Evolutionary conservation across 1,140 invertebrate species (phyloP).

Genomic region (Chionoecetes opilio): DNA sequence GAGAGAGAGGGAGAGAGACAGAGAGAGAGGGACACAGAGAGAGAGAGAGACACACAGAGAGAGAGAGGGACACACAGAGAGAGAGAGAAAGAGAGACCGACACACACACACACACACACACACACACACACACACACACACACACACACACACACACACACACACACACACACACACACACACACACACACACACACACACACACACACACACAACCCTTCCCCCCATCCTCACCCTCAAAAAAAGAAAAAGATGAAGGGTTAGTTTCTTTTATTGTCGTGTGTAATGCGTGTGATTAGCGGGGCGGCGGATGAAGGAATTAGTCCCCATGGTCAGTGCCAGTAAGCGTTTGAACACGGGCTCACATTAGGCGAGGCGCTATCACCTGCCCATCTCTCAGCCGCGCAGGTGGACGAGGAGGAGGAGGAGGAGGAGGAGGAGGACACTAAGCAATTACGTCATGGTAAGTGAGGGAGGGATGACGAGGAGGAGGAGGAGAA

Average conservation of each 20-base stretch:
- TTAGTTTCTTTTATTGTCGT: slow-evolving; percentile 76
- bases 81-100: background rate
- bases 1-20: background rate
- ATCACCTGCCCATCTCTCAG: slow-evolving; percentile 47
- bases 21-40: background rate
- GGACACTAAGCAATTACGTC: background rate
- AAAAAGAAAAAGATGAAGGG: slow-evolving; percentile 20
- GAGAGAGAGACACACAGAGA: background rate
- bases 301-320: slow-evolving; percentile 59
- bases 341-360: slow-evolving; percentile 73
- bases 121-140: too few relatives aligned
- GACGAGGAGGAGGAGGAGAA: slow-evolving; percentile 33
- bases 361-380: slow-evolving; percentile 60
- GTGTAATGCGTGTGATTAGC: slow-evolving; percentile 68
- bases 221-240: too few relatives aligned
- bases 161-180: too few relatives aligned
- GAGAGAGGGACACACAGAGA: background rate
- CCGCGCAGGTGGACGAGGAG: background rate
- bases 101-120: background rate
- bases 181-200: too few relatives aligned
- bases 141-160: too few relatives aligned
- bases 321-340: slow-evolving; percentile 64
- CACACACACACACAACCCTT: too few relatives aligned
- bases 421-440: background rate
- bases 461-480: background rate